These are phyloP conservation scores for Drosophila eugracilis DNA, from an alignment of 1,140 invertebrate genomes.

Conservation along the genomic window DNA sequence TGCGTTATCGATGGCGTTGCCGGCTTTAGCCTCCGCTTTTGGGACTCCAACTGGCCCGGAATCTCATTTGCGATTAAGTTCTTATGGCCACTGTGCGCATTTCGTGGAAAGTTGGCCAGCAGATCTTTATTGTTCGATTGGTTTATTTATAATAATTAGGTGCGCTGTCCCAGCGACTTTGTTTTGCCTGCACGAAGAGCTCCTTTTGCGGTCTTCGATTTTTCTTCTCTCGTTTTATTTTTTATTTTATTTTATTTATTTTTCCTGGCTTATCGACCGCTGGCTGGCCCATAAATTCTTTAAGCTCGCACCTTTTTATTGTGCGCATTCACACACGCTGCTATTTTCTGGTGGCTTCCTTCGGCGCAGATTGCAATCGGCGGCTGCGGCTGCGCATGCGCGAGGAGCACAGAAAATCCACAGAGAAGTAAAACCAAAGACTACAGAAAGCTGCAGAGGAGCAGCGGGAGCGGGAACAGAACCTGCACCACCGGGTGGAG, in stretches of 20 bases:
- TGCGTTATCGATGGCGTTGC: constrained; percentile 84
- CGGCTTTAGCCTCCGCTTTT: constrained; percentile 22
- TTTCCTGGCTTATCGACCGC: constrained; percentile 56
- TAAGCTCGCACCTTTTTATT: constrained; percentile 84
- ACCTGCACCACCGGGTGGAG: constrained; percentile 36
- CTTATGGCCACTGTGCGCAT: constrained; percentile 69
- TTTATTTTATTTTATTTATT: constrained; percentile 28
- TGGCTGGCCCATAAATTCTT: constrained; percentile 83
- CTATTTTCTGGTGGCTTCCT: constrained; percentile 15
- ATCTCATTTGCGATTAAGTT: constrained; percentile 83
- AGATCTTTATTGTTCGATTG: constrained; percentile 85
- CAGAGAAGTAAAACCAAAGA: neutral
- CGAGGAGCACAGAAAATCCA: constrained; percentile 50
- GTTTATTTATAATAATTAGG: constrained; percentile 85
- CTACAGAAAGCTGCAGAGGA: neutral
- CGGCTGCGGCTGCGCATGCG: constrained; percentile 60
- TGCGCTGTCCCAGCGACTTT: constrained; percentile 74
- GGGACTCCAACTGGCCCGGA: constrained; percentile 43
- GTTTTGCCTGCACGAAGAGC: constrained; percentile 35
- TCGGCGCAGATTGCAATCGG: constrained; percentile 70
- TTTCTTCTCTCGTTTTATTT: constrained; percentile 1
- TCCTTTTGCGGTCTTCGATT: constrained; percentile 5
- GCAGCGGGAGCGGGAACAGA: neutral
- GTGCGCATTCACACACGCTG: constrained; percentile 75
- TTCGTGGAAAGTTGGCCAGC: constrained; percentile 77